Base-by-base conservation (phyloP, 2,113 vertebrate species). In the Empidonax traillii region DNA sequence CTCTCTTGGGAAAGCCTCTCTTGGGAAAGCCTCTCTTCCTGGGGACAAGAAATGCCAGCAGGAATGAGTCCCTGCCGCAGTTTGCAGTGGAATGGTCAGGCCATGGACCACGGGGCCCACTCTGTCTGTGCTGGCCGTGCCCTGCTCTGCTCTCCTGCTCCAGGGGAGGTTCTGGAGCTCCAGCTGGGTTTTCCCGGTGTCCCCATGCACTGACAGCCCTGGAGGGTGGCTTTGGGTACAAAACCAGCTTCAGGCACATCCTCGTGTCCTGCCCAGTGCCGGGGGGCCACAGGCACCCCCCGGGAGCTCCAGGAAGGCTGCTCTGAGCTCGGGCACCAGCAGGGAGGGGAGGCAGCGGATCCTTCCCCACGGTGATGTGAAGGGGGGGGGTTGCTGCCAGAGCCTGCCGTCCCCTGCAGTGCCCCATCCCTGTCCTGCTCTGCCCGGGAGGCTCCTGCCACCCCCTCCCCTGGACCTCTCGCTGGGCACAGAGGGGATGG, bases 181-280 rank as follows among this genome's bases (percentile, higher is more conserved):
- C 20, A 3, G 49, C 19, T 7, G 31, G 14, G 30, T 11, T 83
- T 55, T 71, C 85, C 76, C 25, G 5, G 31, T 21, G 6, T 7
- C 67, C 43, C 0, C 4, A 9, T 0, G 11, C 0, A 0, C 58
- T 3, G 14, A 4, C 4, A 41, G 81, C 46, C 58, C 46, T 15
- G 23, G 4, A 10, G 24, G n/a, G n/a, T 11, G 43, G 7, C 69
- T 62, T 28, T 76, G 58, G 23, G 10, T 7, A 6, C 14, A 17
- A 35, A 76, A 22, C 16, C 56, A 35, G 5, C 68, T 47, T 30
- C 46, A 53, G 55, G 49, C 63, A 37, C 35, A 4, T 27, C 66
- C 41, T 9, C 0, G 3, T 41, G 39, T 41, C 39, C 39, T 41
- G 39, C 39, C 39, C 2, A 7, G 53, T 0, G 30, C 27, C 28